Percentiles rank a stretch among this genome's conserved stretches.
These are phyloP conservation scores for Macrobrachium nipponense DNA, from an alignment of 1,140 invertebrate genomes.

Conservation along the genomic window DNA sequence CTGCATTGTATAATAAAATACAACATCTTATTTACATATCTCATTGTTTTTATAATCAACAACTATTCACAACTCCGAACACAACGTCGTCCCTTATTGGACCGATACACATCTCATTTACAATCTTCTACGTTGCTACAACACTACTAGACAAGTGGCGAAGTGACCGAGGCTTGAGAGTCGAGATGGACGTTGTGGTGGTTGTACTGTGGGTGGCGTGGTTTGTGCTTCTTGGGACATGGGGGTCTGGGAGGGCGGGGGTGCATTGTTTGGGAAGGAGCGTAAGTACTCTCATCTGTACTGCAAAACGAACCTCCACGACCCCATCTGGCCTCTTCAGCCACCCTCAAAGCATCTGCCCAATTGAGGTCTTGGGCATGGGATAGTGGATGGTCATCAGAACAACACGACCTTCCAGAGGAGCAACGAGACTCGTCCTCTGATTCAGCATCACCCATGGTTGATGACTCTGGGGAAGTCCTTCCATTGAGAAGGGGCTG, in stretches of 20 bases:
- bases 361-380: conserved; percentile 58
- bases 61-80: conserved; percentile 53
- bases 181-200: conserved; percentile 43
- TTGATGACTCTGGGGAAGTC: conserved; percentile 60
- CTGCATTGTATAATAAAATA: conserved; percentile 57
- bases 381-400: conserved; percentile 52
- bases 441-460: conserved; percentile 58
- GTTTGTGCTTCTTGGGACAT: conserved; percentile 56
- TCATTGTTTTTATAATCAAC: conserved; percentile 27
- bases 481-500: conserved; percentile 57
- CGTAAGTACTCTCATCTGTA: conserved; percentile 52
- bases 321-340: conserved; percentile 54
- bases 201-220: conserved; percentile 47
- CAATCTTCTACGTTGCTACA: not conserved
- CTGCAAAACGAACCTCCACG: conserved; percentile 51
- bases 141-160: conserved; percentile 45
- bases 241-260: conserved; percentile 44
- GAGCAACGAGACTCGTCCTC: conserved; percentile 60
- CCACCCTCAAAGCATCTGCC: conserved; percentile 55
- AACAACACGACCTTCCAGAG: conserved; percentile 56
- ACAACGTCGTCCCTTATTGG: not conserved
- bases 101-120: too few species aligned
- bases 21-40: conserved; percentile 54
- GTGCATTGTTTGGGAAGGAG: conserved; percentile 16
- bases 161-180: conserved; percentile 48